A percentile compares a stretch with the other conserved stretches of the same genome.
phyloP scores from a whole-genome alignment of 2,888 invertebrate species.

The Scotopteryx bipunctaria region DNA sequence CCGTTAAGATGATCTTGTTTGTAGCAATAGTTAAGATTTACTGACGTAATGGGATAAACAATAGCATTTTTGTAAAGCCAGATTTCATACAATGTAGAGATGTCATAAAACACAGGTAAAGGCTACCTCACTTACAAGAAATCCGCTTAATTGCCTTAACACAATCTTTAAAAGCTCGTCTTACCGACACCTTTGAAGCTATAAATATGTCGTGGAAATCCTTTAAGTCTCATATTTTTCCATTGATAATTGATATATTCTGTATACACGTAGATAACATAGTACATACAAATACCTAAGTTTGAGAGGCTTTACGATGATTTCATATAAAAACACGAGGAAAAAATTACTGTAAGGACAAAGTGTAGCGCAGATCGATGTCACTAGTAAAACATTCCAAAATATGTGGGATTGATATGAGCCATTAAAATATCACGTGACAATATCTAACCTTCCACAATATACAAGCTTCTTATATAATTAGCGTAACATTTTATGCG shows the following conservation, averaged over 20 bases:
- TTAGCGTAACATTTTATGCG: too few species aligned
- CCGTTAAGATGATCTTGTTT: constrained; percentile 77
- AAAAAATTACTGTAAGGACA: too few species aligned
- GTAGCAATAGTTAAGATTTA: constrained; percentile 58
- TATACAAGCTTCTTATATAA: too few species aligned
- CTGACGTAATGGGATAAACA: constrained; percentile 79
- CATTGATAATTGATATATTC: neutral
- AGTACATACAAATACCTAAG: too few species aligned
- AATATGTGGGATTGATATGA: too few species aligned
- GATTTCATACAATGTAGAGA: constrained; percentile 57
- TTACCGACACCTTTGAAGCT: constrained; percentile 47
- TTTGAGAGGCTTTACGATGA: too few species aligned
- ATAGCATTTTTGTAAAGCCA: constrained; percentile 44
- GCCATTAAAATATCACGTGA: too few species aligned
- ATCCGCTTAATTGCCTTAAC: constrained; percentile 64
- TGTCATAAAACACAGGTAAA: constrained; percentile 75
- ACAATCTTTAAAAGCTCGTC: constrained; percentile 45
- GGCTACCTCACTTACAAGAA: constrained; percentile 75
- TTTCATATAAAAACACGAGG: too few species aligned
- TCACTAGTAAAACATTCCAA: too few species aligned
- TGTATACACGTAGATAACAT: constrained; percentile 11
- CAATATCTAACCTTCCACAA: too few species aligned
- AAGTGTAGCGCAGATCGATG: too few species aligned
- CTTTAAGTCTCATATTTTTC: constrained; percentile 8
- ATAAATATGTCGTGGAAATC: constrained; percentile 21